Evolutionary conservation across 2,888 invertebrate genomes (phyloP).

Genomic region (Molanna angustata): DNA sequence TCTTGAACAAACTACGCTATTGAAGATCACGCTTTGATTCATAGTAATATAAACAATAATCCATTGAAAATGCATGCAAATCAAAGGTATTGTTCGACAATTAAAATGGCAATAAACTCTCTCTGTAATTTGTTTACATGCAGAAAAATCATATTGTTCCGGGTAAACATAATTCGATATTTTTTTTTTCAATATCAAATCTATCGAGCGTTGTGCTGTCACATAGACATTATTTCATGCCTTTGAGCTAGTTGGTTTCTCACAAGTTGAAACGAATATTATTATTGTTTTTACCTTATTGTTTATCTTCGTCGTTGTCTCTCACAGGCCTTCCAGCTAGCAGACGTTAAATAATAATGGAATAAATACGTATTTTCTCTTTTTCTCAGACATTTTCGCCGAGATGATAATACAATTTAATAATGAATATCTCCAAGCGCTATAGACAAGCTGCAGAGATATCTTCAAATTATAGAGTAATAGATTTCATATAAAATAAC

Average conservation of each 20-base stretch:
- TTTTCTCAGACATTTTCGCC: slow-evolving; percentile 20
- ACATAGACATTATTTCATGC: slow-evolving; percentile 1
- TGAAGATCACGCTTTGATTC: too few species aligned
- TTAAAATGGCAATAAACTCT: slow-evolving; percentile 11
- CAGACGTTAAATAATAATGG: slow-evolving; percentile 10
- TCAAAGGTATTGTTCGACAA: too few species aligned
- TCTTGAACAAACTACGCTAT: too few species aligned
- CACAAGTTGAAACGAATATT: slow-evolving; percentile 19
- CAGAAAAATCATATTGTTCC: slow-evolving; percentile 21
- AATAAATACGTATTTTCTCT: slow-evolving; percentile 23
- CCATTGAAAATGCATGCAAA: too few species aligned
- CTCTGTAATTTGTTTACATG: slow-evolving; percentile 15
- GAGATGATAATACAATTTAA: slow-evolving; percentile 1
- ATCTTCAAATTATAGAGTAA: background rate
- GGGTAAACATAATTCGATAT: slow-evolving; percentile 11
- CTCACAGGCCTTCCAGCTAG: slow-evolving; percentile 16
- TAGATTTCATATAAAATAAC: too few species aligned
- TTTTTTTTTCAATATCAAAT: slow-evolving; percentile 6
- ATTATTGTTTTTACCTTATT: slow-evolving; percentile 24
- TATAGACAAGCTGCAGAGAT: background rate
- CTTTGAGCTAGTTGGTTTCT: slow-evolving; percentile 7
- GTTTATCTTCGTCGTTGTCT: slow-evolving; percentile 4
- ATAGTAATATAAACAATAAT: too few species aligned
- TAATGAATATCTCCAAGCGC: background rate
- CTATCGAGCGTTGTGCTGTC: slow-evolving; percentile 13